Base-by-base conservation (phyloP, 2,797 vertebrate species). In the Clarias platycephalus region DNA sequence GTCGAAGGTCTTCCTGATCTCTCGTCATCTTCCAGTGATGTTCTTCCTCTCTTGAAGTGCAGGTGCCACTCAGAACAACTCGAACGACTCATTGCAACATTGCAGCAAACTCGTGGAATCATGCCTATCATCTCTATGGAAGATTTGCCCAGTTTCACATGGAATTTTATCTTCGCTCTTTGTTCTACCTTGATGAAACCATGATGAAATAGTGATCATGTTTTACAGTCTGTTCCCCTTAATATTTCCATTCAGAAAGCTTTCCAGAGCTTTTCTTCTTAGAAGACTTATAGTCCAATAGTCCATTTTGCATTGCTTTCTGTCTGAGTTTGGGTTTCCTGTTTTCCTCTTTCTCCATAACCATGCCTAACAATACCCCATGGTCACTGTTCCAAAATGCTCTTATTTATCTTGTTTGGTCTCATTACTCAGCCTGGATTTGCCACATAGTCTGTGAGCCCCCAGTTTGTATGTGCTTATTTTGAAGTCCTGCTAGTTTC, bases 351-450 rank as follows among this genome's bases (percentile, higher is more conserved):
- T 76, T 58, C 28, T 34, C 74, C 31, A 75, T 24, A 53, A 31
- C 26, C 26, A 13, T 58, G 53, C 74, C n/a, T 13, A 78, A 62
- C 22, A 78, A 78, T 31, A 62, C 31, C 34, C 15, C 3, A 2
- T 66, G n/a, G 40, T 53, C 16, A 49, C 24, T 66, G 78, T 53
- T 80, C 78, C 40, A 53, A 66, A 80, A 80, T 2, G 40, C 55
- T 20, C 34, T 31, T 53, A 40, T 66, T 64, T 79, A 79, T 79
- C 34, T 79, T 80, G 62, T 80, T 63, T 63, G 77, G 15, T 79
- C 77, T 64, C 77, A 79, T 79, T 64, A 80, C 62, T 53, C 78
- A 80, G 62, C 62, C 40, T 53, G 78, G 78, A 80, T 66, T 66
- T 66, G 40, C 62, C 37, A 40, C 62, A 28, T 49, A 79, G 40